Evolutionary conservation across 2,113 vertebrate genomes (phyloP).

Genomic region (Malaclemys terrapin): DNA sequence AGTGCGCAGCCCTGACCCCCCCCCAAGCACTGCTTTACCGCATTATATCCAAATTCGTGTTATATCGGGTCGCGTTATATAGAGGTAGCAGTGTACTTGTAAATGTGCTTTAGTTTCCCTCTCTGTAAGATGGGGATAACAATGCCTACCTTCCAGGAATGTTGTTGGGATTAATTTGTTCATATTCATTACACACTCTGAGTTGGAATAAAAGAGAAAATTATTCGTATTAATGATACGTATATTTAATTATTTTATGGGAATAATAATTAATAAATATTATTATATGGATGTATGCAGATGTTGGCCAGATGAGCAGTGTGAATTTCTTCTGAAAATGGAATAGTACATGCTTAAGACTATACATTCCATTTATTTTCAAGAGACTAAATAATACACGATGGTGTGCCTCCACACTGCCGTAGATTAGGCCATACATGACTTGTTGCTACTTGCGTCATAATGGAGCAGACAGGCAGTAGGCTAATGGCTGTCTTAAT

Average conservation of each 20-base stretch:
- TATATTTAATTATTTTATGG: not conserved
- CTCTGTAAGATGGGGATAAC: not conserved
- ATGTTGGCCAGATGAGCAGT: not conserved
- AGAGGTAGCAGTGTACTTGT: not conserved
- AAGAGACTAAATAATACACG: not conserved
- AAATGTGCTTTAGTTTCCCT: not conserved
- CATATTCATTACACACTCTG: not conserved
- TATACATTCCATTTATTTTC: not conserved
- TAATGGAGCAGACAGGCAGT: not conserved
- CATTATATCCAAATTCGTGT: too few relatives aligned
- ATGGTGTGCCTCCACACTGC: not conserved
- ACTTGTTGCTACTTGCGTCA: not conserved
- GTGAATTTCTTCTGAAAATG: not conserved
- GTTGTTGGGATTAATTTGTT: not conserved
- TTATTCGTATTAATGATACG: not conserved
- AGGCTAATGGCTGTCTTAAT: not conserved
- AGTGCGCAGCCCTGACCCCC: too few relatives aligned
- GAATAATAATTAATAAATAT: not conserved
- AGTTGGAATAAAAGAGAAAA: not conserved
- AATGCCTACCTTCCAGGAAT: not conserved
- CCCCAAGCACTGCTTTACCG: too few relatives aligned
- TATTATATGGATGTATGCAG: not conserved
- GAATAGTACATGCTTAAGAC: not conserved
- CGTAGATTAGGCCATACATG: fast-evolving
- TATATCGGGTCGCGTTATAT: too few relatives aligned